Evolutionary conservation across 2,888 invertebrate genomes (phyloP).

Genomic region (Ctena decussata): DNA sequence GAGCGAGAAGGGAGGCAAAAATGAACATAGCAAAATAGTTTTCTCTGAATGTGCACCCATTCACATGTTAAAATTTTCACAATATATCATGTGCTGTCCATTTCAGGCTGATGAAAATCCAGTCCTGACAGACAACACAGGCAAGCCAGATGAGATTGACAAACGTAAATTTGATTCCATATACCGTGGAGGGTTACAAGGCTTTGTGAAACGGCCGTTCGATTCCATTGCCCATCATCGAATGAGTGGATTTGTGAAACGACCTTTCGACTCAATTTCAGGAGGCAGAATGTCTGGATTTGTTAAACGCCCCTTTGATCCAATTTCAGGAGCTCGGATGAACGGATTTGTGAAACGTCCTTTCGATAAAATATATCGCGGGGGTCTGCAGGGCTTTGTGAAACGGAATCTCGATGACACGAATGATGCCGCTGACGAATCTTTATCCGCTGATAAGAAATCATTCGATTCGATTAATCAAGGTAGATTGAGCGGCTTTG

Average conservation of each 20-base stretch:
- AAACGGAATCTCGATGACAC: conserved; percentile 48
- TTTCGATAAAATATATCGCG: conserved; percentile 46
- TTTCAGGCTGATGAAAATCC: too few relatives aligned
- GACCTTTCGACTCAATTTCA: conserved; percentile 39
- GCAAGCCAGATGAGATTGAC: too few relatives aligned
- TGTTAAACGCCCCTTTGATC: conserved; percentile 38
- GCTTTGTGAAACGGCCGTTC: conserved; percentile 42
- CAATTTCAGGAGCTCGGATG: conserved; percentile 35
- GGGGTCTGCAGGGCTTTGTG: conserved; percentile 46
- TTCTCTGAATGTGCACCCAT: too few relatives aligned
- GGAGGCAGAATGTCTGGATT: conserved; percentile 31
- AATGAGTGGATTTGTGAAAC: conserved; percentile 52
- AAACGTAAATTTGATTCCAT: conserved; percentile 45
- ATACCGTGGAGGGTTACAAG: conserved; percentile 26
- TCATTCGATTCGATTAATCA: conserved; percentile 37
- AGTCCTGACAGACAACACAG: too few relatives aligned
- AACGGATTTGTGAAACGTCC: conserved; percentile 47
- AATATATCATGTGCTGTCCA: too few relatives aligned
- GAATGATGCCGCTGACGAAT: not conserved
- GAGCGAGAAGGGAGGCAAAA: too few relatives aligned
- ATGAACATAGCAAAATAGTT: too few relatives aligned
- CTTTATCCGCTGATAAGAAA: conserved; percentile 17
- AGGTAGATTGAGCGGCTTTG: conserved; percentile 26
- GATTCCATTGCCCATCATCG: conserved; percentile 22
- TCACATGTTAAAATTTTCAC: too few relatives aligned